These are phyloP conservation scores for Lasioglossum baleicum DNA, from an alignment of 1,140 invertebrate species.

Conservation along the genomic window DNA sequence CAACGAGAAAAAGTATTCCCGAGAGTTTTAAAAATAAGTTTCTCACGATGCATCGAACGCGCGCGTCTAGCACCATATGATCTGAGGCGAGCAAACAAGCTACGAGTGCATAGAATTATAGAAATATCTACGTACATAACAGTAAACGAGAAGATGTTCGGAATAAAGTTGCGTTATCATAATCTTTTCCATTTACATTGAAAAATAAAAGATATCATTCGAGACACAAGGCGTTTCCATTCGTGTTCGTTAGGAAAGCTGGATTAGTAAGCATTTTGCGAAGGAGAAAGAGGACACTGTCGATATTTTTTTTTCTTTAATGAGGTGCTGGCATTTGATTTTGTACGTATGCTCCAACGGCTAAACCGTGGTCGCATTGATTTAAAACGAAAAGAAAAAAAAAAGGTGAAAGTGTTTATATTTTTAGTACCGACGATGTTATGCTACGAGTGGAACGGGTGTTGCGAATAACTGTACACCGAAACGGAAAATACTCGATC, in stretches of 20 bases:
- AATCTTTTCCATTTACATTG: background rate
- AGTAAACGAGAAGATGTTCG: background rate
- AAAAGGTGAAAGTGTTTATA: constrained; percentile 39
- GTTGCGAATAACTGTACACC: constrained; percentile 22
- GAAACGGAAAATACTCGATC: constrained; percentile 47
- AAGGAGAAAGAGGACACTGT: background rate
- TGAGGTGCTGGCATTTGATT: constrained; percentile 59
- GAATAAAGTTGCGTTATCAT: background rate
- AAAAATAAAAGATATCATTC: background rate
- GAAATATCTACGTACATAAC: no score
- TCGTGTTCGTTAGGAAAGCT: background rate
- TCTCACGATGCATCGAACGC: background rate
- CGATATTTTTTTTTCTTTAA: constrained; percentile 1
- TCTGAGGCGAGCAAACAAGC: background rate
- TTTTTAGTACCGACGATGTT: constrained; percentile 59
- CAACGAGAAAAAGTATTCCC: constrained; percentile 1
- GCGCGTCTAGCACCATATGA: background rate
- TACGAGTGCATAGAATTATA: background rate
- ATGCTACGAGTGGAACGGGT: constrained; percentile 30
- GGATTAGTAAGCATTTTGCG: no score
- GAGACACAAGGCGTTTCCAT: background rate
- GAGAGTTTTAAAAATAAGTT: constrained; percentile 11
- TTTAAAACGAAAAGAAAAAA: constrained; percentile 36
- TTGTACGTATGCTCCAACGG: constrained; percentile 41
- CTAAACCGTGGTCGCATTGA: constrained; percentile 47